These are phyloP conservation scores for Drosophila micromelanica DNA, from an alignment of 1,140 invertebrate species.

Conservation along the genomic window DNA sequence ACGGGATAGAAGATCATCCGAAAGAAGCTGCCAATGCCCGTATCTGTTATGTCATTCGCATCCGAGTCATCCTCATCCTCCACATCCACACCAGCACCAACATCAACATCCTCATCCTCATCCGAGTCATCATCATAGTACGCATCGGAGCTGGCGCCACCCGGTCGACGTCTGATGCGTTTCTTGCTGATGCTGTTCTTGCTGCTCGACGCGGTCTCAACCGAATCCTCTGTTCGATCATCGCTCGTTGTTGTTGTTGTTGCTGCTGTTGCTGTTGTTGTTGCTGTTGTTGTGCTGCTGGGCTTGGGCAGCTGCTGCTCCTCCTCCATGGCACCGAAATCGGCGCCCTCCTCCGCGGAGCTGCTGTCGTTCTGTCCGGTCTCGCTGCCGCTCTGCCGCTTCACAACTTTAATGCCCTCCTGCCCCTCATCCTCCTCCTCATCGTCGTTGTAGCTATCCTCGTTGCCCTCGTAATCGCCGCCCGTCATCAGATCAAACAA, in stretches of 20 bases:
- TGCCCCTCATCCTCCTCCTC: constrained; percentile 47
- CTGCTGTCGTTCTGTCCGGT: constrained; percentile 60
- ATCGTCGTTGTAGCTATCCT: constrained; percentile 29
- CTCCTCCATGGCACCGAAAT: constrained; percentile 72
- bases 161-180: constrained; percentile 65
- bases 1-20: constrained; percentile 81
- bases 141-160: constrained; percentile 37
- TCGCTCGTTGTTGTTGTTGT: constrained; percentile 2
- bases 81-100: constrained; percentile 8
- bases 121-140: constrained; percentile 54
- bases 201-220: constrained; percentile 35
- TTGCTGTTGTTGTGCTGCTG: neutral
- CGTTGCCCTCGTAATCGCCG: constrained; percentile 56
- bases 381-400: constrained; percentile 1
- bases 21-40: constrained; percentile 65
- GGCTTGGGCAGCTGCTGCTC: constrained; percentile 33
- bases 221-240: neutral
- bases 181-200: constrained; percentile 68
- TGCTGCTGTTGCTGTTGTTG: constrained; percentile 4
- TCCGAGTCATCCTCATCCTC: constrained; percentile 16
- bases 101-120: constrained; percentile 12
- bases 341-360: constrained; percentile 72
- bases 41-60: constrained; percentile 16
- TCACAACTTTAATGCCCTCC: neutral
- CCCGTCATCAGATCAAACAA: constrained; percentile 53